These are phyloP conservation scores for Macrobrachium nipponense DNA, from an alignment of 1,140 invertebrate genomes.

Conservation along the genomic window DNA sequence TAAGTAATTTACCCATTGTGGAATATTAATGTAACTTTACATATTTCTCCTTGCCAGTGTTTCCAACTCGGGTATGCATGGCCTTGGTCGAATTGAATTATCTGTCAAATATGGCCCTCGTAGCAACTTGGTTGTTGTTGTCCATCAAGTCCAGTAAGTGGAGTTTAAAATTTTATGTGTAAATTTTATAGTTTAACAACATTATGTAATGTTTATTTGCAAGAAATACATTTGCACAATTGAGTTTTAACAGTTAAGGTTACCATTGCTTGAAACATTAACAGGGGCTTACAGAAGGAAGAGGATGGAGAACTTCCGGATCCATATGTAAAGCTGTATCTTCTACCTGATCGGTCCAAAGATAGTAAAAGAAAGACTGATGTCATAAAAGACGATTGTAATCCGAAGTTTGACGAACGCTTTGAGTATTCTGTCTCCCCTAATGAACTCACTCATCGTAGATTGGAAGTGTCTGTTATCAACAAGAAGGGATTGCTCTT, in stretches of 20 bases:
- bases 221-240: conserved; percentile 64
- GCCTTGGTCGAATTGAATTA: conserved; percentile 80
- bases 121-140: conserved; percentile 83
- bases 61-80: conserved; percentile 62
- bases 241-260: conserved; percentile 69
- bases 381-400: conserved; percentile 83
- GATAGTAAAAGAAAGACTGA: conserved; percentile 91
- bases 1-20: neutral
- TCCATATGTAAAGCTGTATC: conserved; percentile 93
- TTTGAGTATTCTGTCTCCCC: conserved; percentile 85
- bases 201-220: no score
- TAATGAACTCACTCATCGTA: conserved; percentile 75
- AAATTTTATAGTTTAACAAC: no score
- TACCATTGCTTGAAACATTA: conserved; percentile 53
- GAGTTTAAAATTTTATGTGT: conserved; percentile 7
- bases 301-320: conserved; percentile 89
- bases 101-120: conserved; percentile 88
- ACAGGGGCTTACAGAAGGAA: conserved; percentile 82
- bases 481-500: conserved; percentile 76
- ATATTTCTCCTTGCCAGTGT: conserved; percentile 32
- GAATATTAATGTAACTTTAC: neutral
- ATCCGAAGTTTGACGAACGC: conserved; percentile 90
- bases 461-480: conserved; percentile 83
- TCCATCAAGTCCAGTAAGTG: conserved; percentile 90
- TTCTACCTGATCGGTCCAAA: conserved; percentile 87